Evolutionary conservation across 2,113 vertebrate species (phyloP).

Genomic region (Phylloscopus trochilus): DNA sequence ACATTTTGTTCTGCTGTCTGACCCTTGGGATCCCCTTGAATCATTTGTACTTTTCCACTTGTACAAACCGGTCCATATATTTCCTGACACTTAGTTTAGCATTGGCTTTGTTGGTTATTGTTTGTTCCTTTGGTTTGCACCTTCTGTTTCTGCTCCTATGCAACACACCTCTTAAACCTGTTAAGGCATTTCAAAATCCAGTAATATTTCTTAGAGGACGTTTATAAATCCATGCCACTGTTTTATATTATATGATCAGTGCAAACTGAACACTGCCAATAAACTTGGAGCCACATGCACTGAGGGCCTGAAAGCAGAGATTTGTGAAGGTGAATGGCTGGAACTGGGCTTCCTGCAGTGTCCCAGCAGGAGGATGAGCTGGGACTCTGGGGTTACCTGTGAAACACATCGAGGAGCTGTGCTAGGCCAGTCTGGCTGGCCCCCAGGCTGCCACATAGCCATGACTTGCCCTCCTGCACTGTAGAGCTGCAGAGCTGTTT

Average conservation of each 20-base stretch:
- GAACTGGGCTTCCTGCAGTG: neutral
- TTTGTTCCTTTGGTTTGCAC: neutral
- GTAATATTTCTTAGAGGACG: neutral
- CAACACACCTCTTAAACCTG: neutral
- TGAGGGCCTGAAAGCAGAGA: neutral
- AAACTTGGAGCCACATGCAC: fast-evolving
- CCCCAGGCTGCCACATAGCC: neutral
- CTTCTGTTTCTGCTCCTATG: neutral
- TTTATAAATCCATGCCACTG: neutral
- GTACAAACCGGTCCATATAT: neutral
- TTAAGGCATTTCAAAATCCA: neutral
- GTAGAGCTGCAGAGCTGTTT: neutral
- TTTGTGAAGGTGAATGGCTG: neutral
- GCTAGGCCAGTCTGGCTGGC: neutral
- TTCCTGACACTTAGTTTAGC: neutral
- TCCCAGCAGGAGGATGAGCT: neutral
- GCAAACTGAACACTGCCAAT: neutral
- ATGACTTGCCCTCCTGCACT: neutral
- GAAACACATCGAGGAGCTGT: fast-evolving
- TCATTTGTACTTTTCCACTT: neutral
- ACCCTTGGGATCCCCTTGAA: neutral
- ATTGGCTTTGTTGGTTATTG: neutral
- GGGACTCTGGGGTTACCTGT: no score
- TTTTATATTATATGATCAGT: neutral
- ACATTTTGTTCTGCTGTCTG: neutral